These are phyloP conservation scores for Ctenochaetus hawaiiensis DNA, from an alignment of 2,797 vertebrate genomes.

Conservation along the genomic window DNA sequence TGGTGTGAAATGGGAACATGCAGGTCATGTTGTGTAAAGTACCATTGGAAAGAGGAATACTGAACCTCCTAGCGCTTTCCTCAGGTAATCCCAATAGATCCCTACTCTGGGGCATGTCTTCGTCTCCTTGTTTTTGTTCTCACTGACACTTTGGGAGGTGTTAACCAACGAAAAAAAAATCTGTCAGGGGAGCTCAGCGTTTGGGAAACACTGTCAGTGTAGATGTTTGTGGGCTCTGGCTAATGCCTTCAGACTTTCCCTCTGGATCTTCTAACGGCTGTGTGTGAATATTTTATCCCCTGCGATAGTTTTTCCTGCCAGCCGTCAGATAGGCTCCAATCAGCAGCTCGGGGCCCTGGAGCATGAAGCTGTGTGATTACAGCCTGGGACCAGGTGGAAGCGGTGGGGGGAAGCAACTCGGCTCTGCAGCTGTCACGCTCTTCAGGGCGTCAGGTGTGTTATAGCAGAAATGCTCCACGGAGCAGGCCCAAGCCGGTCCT, in stretches of 20 bases:
- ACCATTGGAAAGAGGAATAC: conserved; percentile 62
- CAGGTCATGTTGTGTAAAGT: conserved; percentile 67
- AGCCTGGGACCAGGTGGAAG: conserved; percentile 70
- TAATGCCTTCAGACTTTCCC: conserved; percentile 82
- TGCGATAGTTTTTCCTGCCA: conserved; percentile 82
- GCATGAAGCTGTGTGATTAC: conserved; percentile 82
- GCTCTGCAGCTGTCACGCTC: conserved; percentile 77
- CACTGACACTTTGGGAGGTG: conserved; percentile 73
- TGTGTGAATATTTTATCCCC: conserved; percentile 85
- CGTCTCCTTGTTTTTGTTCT: conserved; percentile 73
- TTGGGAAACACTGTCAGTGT: conserved; percentile 80
- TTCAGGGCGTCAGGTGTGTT: conserved; percentile 75
- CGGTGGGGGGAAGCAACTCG: conserved; percentile 30
- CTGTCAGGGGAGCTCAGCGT: conserved; percentile 78
- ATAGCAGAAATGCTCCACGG: conserved; percentile 44
- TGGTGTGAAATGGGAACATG: conserved; percentile 80
- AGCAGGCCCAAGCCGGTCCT: conserved; percentile 30
- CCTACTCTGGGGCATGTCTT: conserved; percentile 67
- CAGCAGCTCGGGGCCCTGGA: conserved; percentile 75
- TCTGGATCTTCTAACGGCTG: conserved; percentile 79
- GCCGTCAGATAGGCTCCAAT: conserved; percentile 84
- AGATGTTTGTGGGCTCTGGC: conserved; percentile 77
- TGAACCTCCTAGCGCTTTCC: conserved; percentile 67
- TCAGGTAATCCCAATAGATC: conserved; percentile 73
- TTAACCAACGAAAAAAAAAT: conserved; percentile 65